phyloP scores from a whole-genome alignment of 2,797 vertebrate genomes.

The Pteronotus mesoamericanus region DNA sequence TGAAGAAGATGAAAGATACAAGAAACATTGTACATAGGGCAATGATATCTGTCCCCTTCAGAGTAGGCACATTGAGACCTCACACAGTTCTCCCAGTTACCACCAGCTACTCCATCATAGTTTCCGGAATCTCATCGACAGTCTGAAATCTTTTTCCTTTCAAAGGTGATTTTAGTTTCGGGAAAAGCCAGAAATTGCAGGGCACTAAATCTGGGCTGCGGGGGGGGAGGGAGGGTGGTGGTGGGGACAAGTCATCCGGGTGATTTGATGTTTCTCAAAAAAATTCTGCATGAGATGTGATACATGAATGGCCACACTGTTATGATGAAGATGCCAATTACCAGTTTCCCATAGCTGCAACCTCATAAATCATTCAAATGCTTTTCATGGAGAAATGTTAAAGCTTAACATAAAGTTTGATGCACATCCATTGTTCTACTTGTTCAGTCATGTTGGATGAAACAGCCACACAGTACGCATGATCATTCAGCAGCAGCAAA shows the following conservation, averaged over 20 bases:
- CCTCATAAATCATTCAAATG: background rate
- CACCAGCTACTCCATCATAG: background rate
- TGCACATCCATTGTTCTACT: too few relatives aligned
- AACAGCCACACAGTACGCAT: too few relatives aligned
- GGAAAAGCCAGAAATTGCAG: background rate
- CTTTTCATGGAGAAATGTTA: background rate
- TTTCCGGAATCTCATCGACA: background rate
- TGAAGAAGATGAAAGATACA: background rate
- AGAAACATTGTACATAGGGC: background rate
- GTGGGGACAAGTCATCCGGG: background rate
- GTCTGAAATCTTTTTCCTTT: background rate
- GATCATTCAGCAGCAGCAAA: too few relatives aligned
- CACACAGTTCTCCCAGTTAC: background rate
- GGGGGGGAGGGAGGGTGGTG: too few relatives aligned
- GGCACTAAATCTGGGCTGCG: background rate
- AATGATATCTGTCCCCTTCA: background rate
- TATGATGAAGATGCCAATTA: background rate
- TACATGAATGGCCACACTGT: background rate
- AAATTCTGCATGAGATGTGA: background rate
- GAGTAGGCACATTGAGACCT: background rate
- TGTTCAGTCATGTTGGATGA: too few relatives aligned
- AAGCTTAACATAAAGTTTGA: background rate
- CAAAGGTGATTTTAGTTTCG: background rate
- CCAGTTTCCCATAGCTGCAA: background rate
- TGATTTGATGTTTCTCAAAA: background rate